These are phyloP conservation scores for Galeopsomyia nigrocyanea DNA, from an alignment of 2,888 invertebrate genomes.

Conservation along the genomic window DNA sequence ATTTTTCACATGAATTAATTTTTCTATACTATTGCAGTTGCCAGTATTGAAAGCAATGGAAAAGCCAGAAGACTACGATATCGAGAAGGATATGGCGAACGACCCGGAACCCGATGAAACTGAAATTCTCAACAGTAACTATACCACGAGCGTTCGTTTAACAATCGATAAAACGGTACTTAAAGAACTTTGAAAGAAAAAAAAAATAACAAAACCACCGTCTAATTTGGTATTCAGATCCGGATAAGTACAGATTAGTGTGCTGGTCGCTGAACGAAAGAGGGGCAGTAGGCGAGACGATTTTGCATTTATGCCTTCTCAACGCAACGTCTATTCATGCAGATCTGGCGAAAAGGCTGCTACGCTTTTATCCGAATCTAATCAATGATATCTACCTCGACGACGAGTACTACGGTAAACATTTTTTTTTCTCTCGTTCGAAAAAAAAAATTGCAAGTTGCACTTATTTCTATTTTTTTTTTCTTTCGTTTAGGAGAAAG, in stretches of 20 bases:
- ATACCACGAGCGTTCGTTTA: no score
- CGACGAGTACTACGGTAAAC: constrained; percentile 95
- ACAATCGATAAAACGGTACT: no score
- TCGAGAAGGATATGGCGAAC: constrained; percentile 81
- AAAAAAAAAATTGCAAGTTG: constrained; percentile 80
- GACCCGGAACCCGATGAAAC: constrained; percentile 60
- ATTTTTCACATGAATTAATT: not conserved
- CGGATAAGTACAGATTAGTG: constrained; percentile 79
- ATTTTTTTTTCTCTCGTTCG: constrained; percentile 64
- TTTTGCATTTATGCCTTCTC: constrained; percentile 92
- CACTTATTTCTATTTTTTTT: constrained; percentile 37
- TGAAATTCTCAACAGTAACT: constrained; percentile 59
- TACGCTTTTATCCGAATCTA: constrained; percentile 93
- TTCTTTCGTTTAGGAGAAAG: constrained; percentile 79
- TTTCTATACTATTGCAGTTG: constrained; percentile 70
- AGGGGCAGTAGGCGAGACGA: constrained; percentile 96
- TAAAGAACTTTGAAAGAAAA: no score
- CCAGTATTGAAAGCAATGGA: constrained; percentile 84
- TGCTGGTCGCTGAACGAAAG: constrained; percentile 94
- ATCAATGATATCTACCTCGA: constrained; percentile 96
- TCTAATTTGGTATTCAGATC: constrained; percentile 54
- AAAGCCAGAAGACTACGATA: constrained; percentile 88
- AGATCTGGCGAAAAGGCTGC: constrained; percentile 91
- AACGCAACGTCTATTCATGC: constrained; percentile 93
- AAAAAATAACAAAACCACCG: no score